Evolutionary conservation across 2,113 vertebrate genomes (phyloP).

Genomic region (Halichoeres trimaculatus): DNA sequence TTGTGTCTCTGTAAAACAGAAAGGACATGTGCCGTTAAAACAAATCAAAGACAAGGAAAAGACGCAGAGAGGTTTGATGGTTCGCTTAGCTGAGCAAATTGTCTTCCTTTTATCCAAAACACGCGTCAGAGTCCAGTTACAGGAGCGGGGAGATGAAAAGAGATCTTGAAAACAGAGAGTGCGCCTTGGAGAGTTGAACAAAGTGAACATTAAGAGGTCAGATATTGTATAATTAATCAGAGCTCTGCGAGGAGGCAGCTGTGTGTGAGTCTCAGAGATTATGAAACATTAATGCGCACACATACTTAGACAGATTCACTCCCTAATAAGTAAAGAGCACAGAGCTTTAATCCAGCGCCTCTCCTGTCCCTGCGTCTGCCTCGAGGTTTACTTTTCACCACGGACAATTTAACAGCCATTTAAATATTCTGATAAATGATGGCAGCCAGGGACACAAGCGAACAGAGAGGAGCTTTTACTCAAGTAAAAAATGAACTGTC

Average conservation of each 20-base stretch:
- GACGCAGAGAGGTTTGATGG: not conserved
- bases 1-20: not conserved
- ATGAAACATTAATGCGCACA: slow-evolving; percentile 50
- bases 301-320: slow-evolving; percentile 26
- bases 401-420: slow-evolving; percentile 70
- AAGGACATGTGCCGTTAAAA: not conserved
- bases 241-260: slow-evolving; percentile 34
- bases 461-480: slow-evolving; percentile 22
- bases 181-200: slow-evolving; percentile 53
- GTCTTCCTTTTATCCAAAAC: slow-evolving; percentile 3
- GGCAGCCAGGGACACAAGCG: not conserved
- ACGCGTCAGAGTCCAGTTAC: slow-evolving; percentile 26
- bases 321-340: slow-evolving; percentile 42
- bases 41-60: not conserved
- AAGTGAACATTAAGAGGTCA: slow-evolving; percentile 61
- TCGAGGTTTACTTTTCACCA: slow-evolving; percentile 65
- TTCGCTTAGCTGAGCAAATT: slow-evolving; percentile 20
- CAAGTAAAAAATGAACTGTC: slow-evolving; percentile 25
- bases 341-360: slow-evolving; percentile 17
- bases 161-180: slow-evolving; percentile 35
- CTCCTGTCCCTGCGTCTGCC: slow-evolving; percentile 41
- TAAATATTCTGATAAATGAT: slow-evolving; percentile 66
- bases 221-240: slow-evolving; percentile 67
- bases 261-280: slow-evolving; percentile 37
- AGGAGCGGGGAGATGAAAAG: slow-evolving; percentile 3